Conservation (phyloP, 2,113 vertebrate genomes). For the Ovis canadensis region DNA sequence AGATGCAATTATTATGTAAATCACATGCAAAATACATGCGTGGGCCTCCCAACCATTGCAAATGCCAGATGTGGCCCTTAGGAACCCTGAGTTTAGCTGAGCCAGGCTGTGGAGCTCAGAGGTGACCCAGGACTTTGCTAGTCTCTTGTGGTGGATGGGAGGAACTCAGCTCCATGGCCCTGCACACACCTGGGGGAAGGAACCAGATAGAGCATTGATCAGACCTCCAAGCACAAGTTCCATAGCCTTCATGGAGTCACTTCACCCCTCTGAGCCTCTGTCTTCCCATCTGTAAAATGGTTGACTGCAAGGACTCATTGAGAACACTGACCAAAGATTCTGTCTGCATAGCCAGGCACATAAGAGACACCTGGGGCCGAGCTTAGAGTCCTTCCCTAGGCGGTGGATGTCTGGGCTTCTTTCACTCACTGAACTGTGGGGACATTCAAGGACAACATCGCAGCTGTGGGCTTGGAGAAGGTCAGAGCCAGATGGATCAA, state of each 20-base stretch:
- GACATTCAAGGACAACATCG: neutral
- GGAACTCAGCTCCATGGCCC: neutral
- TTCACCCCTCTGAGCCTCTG: neutral
- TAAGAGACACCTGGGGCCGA: neutral
- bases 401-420: neutral
- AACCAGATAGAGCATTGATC: neutral
- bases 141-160: neutral
- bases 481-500: neutral
- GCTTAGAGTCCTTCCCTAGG: neutral
- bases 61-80: constrained; percentile 46
- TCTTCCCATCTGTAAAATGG: neutral
- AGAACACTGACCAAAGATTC: neutral
- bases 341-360: neutral
- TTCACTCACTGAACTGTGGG: neutral
- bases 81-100: constrained; percentile 21
- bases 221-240: neutral
- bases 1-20: constrained; percentile 64
- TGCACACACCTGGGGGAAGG: neutral
- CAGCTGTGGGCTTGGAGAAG: neutral
- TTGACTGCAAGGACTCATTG: neutral
- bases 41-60: neutral
- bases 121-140: neutral
- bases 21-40: constrained; percentile 40
- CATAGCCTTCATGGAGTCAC: neutral
- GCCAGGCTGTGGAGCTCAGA: neutral